phyloP scores from a whole-genome alignment of 2,888 invertebrate species.

The Protula sp. region DNA sequence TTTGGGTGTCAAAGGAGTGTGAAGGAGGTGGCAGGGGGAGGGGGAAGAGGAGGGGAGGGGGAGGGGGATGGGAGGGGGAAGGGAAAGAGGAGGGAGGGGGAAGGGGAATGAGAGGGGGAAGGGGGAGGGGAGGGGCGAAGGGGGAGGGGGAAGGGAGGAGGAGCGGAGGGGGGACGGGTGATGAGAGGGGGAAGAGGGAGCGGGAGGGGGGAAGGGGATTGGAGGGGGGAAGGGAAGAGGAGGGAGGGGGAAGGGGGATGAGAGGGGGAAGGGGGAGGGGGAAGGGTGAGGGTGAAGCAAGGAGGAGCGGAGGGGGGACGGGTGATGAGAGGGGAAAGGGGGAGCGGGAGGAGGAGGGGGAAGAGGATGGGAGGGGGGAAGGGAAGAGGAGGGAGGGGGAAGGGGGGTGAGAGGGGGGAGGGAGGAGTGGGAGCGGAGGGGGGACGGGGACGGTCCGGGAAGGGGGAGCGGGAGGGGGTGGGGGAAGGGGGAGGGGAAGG shows the following conservation, averaged over 20 bases:
- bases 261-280: not conserved
- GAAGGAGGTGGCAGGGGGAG: not conserved
- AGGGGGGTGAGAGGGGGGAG: not conserved
- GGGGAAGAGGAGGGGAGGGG: too few relatives aligned
- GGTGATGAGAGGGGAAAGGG: not conserved
- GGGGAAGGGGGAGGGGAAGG: too few relatives aligned
- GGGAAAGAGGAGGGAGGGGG: not conserved
- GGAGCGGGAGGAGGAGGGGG: too few relatives aligned
- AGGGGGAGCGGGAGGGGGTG: too few relatives aligned
- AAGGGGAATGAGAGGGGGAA: not conserved
- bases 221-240: not conserved
- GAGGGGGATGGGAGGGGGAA: not conserved
- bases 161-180: not conserved
- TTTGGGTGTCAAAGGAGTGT: too few relatives aligned
- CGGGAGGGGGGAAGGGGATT: not conserved
- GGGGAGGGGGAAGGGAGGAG: not conserved
- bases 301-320: not conserved
- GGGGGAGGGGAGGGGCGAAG: not conserved
- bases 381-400: not conserved
- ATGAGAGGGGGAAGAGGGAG: not conserved
- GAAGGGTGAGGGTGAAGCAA: not conserved
- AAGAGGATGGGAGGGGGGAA: not conserved
- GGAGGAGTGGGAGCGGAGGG: too few relatives aligned
- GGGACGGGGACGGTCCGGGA: too few relatives aligned
- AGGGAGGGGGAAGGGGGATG: not conserved